phyloP scores from a whole-genome alignment of 2,113 vertebrate genomes.

The Hippopotamus amphibius region DNA sequence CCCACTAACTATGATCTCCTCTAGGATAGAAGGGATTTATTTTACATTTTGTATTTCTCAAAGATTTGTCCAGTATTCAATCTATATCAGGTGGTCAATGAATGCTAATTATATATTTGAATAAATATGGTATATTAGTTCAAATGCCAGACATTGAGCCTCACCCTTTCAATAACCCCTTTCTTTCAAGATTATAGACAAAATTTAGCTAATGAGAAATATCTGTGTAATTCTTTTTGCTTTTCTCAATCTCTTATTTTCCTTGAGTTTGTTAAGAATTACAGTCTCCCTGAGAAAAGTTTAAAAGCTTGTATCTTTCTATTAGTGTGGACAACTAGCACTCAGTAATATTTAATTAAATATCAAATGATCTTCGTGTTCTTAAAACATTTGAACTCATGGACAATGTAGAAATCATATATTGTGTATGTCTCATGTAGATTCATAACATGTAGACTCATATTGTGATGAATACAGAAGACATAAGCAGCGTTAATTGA shows the following conservation, averaged over 20 bases:
- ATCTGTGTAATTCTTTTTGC: neutral
- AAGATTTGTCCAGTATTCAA: neutral
- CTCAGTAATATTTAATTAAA: neutral
- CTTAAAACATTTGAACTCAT: neutral
- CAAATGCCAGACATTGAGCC: neutral
- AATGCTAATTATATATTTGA: neutral
- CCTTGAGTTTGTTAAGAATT: neutral
- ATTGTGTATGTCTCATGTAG: no score
- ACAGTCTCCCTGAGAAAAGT: neutral
- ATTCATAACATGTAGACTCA: neutral
- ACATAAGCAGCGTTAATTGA: neutral
- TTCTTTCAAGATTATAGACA: neutral
- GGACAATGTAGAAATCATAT: neutral
- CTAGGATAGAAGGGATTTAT: neutral
- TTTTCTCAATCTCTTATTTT: neutral
- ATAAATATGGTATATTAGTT: neutral
- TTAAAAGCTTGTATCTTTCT: neutral
- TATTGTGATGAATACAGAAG: neutral
- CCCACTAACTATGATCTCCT: neutral
- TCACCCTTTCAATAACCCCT: neutral
- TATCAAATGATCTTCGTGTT: neutral
- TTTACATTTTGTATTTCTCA: neutral
- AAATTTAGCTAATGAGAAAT: neutral
- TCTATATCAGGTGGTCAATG: neutral
- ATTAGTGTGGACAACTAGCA: neutral